Base-by-base conservation (phyloP, 53 echinoderm and acorn worm species). In the Holothuria scabra region DNA sequence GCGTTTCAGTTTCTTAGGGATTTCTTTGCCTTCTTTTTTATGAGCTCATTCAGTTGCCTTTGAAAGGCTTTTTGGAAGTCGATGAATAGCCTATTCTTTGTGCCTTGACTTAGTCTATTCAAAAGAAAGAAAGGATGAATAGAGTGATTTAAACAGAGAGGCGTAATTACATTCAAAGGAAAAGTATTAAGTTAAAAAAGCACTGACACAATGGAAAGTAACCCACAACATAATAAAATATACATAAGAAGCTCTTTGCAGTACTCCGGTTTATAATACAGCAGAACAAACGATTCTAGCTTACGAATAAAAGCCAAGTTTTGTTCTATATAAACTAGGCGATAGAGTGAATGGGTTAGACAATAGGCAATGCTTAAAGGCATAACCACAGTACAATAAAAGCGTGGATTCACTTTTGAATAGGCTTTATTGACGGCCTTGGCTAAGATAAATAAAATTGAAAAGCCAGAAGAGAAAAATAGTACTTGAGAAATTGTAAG, bases 371-470 rank as follows among this genome's bases (percentile, higher is more conserved):
- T 72, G 72, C 72, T 72, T 72, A 44, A 34, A 72, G 72, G 72
- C 72, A 72, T 72, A 72, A 46, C 48, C 46, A 46, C n/a, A 7
- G 72, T 14, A 72, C 72, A 72, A 72, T 24, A 11, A 48, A 44
- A 46, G 44, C 46, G 32, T 72, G 48, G 72, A 72, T 72, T 72
- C 72, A 72, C 72, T 72, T 84, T 71, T 79, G 60, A 67, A 81
- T 68, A 29, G 31, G 10, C 78, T 66, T 69, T 80, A 80, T 32
- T 64, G 72, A 56, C 85, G 85, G 63, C 87, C 88, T 85, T 85
- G 88, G 84, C 80, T 68, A 84, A 67, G 87, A 81, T 85, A 87
- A 91, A 91, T 70, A 85, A 63, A 80, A 81, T 65, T 85, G 84
- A 91, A 88, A 72, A 72, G 48, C 46, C 23, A 14, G 11, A 24